Evolutionary conservation across 2,888 invertebrate species (phyloP).

Genomic region (Drosophila mayaguana): DNA sequence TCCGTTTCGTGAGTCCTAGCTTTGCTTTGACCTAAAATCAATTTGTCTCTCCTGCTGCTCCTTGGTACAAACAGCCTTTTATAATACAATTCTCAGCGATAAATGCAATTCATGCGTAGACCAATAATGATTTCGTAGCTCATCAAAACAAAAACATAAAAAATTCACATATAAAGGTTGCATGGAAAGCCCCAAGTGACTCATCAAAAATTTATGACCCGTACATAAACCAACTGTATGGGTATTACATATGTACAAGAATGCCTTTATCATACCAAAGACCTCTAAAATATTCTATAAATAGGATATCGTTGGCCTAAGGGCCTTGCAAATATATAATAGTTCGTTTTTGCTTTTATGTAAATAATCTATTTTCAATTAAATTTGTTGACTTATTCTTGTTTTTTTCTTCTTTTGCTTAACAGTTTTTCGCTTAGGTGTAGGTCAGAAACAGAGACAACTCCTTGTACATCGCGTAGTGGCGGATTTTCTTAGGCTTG

Average conservation of each 20-base stretch:
- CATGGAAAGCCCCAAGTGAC: slow-evolving; percentile 41
- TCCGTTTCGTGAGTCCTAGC: neutral
- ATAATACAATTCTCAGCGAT: slow-evolving; percentile 38
- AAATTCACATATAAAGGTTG: slow-evolving; percentile 23
- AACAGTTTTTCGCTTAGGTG: slow-evolving; percentile 44
- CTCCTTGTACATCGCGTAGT: slow-evolving; percentile 22
- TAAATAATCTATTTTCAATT: slow-evolving; percentile 26
- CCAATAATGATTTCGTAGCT: slow-evolving; percentile 56
- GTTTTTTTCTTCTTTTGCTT: slow-evolving; percentile 14
- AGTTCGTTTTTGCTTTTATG: neutral
- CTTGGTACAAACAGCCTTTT: slow-evolving; percentile 16
- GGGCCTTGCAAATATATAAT: neutral
- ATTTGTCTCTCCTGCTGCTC: neutral
- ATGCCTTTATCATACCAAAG: slow-evolving; percentile 12
- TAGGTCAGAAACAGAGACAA: slow-evolving; percentile 21
- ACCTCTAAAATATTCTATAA: slow-evolving; percentile 12
- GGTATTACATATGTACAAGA: slow-evolving; percentile 33
- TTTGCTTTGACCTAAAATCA: slow-evolving; percentile 48
- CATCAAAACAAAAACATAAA: slow-evolving; percentile 62
- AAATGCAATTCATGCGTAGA: slow-evolving; percentile 58
- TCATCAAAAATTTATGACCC: slow-evolving; percentile 73
- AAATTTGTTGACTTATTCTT: slow-evolving; percentile 28
- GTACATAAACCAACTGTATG: slow-evolving; percentile 39
- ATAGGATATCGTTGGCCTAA: neutral
- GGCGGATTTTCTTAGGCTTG: slow-evolving; percentile 15